Percentiles rank a stretch among this genome's conserved stretches.
phyloP scores from a whole-genome alignment of 2,797 vertebrate genomes.

The Microcaecilia unicolor region DNA sequence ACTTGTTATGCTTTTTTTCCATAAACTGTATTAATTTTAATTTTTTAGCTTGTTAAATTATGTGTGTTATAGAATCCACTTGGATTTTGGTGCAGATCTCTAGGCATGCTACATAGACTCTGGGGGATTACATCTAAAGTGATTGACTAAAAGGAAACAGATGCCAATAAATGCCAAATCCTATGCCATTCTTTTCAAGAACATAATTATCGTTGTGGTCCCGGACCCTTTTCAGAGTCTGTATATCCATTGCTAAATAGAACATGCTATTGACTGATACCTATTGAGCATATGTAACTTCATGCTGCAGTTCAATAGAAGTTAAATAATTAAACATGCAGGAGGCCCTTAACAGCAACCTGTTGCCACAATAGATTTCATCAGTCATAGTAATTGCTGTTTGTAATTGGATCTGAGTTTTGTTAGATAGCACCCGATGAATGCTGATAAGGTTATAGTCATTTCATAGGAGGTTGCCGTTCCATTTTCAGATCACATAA shows the following conservation, averaged over 20 bases:
- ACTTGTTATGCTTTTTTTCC: too few species aligned
- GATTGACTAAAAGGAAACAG: background rate
- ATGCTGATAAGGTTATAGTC: conserved; percentile 11
- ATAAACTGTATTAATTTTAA: too few species aligned
- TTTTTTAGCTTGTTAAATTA: too few species aligned
- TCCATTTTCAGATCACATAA: background rate
- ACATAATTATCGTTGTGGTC: background rate
- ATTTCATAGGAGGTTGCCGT: background rate
- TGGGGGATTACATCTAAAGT: too few species aligned
- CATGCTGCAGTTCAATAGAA: background rate
- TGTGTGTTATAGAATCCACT: too few species aligned
- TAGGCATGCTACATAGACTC: too few species aligned
- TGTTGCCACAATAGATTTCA: conserved; percentile 1
- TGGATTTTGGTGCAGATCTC: too few species aligned
- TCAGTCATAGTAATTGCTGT: background rate
- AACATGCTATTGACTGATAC: background rate
- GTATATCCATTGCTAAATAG: background rate
- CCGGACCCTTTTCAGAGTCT: background rate
- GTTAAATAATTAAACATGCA: conserved; percentile 5
- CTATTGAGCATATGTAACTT: background rate
- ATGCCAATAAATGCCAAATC: background rate
- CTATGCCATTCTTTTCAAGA: background rate
- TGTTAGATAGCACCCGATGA: conserved; percentile 6
- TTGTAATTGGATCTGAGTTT: conserved; percentile 3
- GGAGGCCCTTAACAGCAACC: background rate